Evolutionary conservation across 2,888 invertebrate species (phyloP), one percentile per base, ranked within the genome.

Genomic region (Drosophila peninsularis): DNA sequence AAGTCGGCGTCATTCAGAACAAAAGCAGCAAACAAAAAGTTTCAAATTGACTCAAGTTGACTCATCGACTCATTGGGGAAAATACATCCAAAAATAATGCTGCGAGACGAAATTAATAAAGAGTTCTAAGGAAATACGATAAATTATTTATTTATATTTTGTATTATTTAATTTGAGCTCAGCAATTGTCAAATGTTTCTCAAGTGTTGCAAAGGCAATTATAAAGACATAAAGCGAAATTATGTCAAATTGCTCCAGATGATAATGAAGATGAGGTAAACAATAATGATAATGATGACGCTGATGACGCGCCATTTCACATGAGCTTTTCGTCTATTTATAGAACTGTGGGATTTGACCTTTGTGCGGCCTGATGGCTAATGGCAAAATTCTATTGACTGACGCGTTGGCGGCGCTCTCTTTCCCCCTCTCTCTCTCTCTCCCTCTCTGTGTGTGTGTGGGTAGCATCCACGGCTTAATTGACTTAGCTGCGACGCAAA

Each of bases 171-270:
- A 75, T 34, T 50, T 56, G 19, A 41, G 45, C 42, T 17, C n/a
- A 37, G n/a, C 64, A 84, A 67, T 75, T 81, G 70, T 71, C 69
- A 68, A 53, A 50, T 64, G 27, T 45, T 75, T 81, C 70, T 68
- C 69, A 71, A 53, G 50, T 61, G 36, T 49, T 69, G 62, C 42
- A 17, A 55, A 58, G 54, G 39, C 64, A 87, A 87, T 82, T 82
- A 87, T 84, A 81, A 78, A 57, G 66, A 74, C 78, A 78, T 87
- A 58, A 68, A 68, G 44, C 34, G 27, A 19, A 69, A 78, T 68
- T 78, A 68, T 63, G 60, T 54, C 63, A 76, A 73, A 62, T 74
- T 70, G 64, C 44, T 54, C 24, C 9, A 47, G 37, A 49, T 32
- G 57, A 62, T 57, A 58, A 62, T 58, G 60, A 69, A 45, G 60